A percentile compares a stretch with the other conserved stretches of the same genome.
Conservation (phyloP, 2,888 invertebrate species). For the Tetramorium bicarinatum region DNA sequence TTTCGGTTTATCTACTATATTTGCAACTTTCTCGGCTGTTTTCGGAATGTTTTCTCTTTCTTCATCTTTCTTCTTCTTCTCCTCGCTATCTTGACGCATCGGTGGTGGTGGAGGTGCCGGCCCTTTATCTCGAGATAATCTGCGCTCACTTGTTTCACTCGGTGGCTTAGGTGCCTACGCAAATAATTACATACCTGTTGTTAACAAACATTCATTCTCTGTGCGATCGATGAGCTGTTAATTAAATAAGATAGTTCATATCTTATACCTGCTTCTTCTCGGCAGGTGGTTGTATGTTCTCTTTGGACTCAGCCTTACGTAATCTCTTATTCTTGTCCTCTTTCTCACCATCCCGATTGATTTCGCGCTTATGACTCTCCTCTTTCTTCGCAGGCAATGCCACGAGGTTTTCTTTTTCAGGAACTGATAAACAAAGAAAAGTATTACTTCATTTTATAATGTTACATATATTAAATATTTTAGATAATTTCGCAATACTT, state of each 20-base stretch:
- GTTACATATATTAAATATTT: neutral
- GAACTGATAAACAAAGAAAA: constrained; percentile 81
- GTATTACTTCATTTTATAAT: constrained; percentile 37
- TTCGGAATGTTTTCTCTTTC: constrained; percentile 77
- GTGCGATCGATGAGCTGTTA: neutral
- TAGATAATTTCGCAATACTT: constrained; percentile 54
- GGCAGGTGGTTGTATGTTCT: constrained; percentile 81
- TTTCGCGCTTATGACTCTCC: constrained; percentile 85
- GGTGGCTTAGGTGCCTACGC: constrained; percentile 89
- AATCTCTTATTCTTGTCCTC: constrained; percentile 85
- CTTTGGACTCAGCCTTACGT: constrained; percentile 85
- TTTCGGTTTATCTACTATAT: constrained; percentile 71
- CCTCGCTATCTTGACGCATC: constrained; percentile 79
- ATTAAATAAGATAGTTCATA: neutral
- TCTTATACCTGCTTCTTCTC: constrained; percentile 84
- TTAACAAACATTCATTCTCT: neutral
- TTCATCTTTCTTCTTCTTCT: constrained; percentile 80
- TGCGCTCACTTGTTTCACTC: constrained; percentile 87
- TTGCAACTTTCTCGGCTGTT: constrained; percentile 71
- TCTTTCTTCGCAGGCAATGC: constrained; percentile 83
- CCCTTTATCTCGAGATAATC: constrained; percentile 91
- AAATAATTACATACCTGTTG: constrained; percentile 27
- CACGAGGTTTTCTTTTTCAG: constrained; percentile 85
- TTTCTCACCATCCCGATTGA: constrained; percentile 84
- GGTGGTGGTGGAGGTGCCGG: constrained; percentile 92